Conservation (phyloP, 2,888 invertebrate species). For the Capitulum mitella region DNA sequence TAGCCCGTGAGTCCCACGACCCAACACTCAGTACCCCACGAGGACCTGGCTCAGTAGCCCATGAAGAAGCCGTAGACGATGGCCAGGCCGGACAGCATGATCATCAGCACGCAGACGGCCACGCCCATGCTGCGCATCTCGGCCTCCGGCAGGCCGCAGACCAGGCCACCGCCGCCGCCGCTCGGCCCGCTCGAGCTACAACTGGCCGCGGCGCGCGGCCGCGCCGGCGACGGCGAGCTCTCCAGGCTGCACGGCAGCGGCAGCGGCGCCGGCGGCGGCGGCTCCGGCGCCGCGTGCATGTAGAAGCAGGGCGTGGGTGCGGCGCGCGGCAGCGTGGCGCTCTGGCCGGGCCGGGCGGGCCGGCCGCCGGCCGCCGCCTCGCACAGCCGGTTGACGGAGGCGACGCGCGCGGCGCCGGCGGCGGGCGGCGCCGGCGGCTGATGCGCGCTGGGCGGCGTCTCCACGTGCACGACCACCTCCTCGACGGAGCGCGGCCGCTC, state of each 20-base stretch:
- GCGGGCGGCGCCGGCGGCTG: neutral
- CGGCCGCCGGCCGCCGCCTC: neutral
- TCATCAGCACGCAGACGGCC: neutral
- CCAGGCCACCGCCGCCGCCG: neutral
- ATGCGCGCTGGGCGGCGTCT: neutral
- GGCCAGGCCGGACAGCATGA: slow-evolving; percentile 7
- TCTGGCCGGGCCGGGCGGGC: neutral
- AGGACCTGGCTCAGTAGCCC: slow-evolving; percentile 18
- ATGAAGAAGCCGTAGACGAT: slow-evolving; percentile 18
- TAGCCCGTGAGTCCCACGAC: no score
- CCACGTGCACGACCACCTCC: neutral
- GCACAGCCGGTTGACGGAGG: slow-evolving; percentile 12
- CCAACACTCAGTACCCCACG: no score
- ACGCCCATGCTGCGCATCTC: slow-evolving; percentile 12
- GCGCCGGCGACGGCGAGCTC: no score
- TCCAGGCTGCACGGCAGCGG: neutral
- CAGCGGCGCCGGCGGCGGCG: neutral
- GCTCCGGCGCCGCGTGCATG: slow-evolving; percentile 16
- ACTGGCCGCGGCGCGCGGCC: no score
- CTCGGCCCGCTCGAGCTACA: no score
- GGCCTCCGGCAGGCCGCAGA: slow-evolving; percentile 1
- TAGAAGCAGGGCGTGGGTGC: slow-evolving; percentile 22
- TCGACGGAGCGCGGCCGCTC: slow-evolving; percentile 16
- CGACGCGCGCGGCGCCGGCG: neutral
- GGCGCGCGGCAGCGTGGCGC: slow-evolving; percentile 18